A percentile compares a stretch with the other conserved stretches of the same genome.
Evolutionary conservation across 2,888 invertebrate species (phyloP).

Genomic region (Sympetrum striolatum): DNA sequence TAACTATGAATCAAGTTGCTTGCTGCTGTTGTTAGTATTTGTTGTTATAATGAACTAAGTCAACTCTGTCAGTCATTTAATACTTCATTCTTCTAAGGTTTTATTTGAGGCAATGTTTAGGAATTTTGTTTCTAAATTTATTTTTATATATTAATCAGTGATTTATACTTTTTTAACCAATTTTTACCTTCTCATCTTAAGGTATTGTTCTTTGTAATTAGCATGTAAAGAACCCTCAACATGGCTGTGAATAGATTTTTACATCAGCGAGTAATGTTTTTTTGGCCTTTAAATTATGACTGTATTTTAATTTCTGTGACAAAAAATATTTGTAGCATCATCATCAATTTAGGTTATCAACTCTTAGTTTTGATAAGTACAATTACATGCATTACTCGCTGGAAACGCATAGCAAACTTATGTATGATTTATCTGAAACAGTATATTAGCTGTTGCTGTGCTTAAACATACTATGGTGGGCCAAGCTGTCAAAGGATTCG

Average conservation of each 20-base stretch:
- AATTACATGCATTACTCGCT: neutral
- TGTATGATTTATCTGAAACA: neutral
- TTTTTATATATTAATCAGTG: neutral
- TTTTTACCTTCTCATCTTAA: neutral
- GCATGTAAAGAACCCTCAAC: neutral
- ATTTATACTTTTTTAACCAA: neutral
- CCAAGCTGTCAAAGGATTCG: neutral
- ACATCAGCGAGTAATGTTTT: neutral
- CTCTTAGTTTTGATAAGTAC: neutral
- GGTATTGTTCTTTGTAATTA: neutral
- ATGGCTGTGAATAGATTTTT: constrained; percentile 34
- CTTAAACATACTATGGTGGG: neutral
- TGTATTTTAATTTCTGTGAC: neutral
- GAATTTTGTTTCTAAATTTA: neutral
- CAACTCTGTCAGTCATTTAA: neutral
- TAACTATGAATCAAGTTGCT: neutral
- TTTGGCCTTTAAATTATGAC: neutral
- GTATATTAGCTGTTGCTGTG: neutral
- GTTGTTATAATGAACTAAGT: neutral
- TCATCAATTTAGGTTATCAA: neutral
- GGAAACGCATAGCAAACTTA: neutral
- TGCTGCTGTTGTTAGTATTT: neutral
- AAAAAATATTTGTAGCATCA: neutral
- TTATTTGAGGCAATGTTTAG: neutral
- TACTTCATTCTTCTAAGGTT: neutral